Evolutionary conservation across 2,797 vertebrate genomes (phyloP).

Genomic region (Pteronotus mesoamericanus): DNA sequence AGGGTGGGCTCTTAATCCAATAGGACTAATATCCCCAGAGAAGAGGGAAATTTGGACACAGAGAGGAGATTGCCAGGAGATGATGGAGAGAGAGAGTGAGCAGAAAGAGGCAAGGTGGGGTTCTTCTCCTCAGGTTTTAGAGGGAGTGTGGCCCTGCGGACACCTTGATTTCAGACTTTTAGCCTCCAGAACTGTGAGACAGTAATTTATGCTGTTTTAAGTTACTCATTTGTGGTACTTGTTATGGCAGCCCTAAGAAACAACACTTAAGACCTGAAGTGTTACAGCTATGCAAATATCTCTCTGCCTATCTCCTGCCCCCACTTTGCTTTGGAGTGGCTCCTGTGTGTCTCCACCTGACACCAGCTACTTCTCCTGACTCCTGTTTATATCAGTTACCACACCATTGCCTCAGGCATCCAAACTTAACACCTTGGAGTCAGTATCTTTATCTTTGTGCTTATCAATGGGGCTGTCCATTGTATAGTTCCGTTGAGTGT

Average conservation of each 20-base stretch:
- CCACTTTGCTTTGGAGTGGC: not conserved
- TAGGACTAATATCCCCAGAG: not conserved
- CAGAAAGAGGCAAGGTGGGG: not conserved
- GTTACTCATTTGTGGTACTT: not conserved
- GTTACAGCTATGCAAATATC: not conserved
- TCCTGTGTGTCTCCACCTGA: not conserved
- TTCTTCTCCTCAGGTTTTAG: not conserved
- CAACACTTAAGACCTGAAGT: not conserved
- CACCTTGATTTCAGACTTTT: not conserved
- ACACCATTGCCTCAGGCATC: not conserved
- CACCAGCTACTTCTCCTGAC: not conserved
- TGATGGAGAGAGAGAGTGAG: not conserved
- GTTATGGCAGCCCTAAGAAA: not conserved
- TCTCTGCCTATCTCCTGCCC: not conserved
- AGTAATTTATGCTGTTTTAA: not conserved
- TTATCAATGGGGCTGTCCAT: not conserved
- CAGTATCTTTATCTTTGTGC: not conserved
- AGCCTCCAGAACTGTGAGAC: not conserved
- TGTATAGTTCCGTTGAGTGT: not conserved
- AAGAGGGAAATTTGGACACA: not conserved
- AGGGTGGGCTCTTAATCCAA: not conserved
- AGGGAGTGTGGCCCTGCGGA: not conserved
- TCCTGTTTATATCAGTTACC: accelerated
- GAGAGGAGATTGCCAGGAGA: not conserved
- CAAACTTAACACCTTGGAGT: not conserved